Base-by-base conservation (phyloP, 37 sponge, comb jelly and placozoan species). In the Spongilla lacustris region DNA sequence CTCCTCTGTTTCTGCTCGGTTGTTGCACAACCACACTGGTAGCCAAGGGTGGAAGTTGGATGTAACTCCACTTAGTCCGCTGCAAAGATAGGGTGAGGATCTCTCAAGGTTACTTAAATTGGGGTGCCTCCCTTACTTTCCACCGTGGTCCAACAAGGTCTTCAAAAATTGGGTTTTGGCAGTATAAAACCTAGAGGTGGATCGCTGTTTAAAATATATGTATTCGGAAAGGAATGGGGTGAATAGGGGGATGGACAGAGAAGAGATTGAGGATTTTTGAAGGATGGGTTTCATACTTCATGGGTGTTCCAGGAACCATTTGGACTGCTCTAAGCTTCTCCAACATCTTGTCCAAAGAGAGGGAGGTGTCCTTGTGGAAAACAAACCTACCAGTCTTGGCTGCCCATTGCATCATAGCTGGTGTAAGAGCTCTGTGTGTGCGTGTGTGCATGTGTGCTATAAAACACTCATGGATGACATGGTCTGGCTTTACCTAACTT, bases 51-150 rank as follows among this genome's bases (percentile, higher is more conserved):
- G 90, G 90, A 94, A 97, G 86, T 94, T 97, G 28, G 89, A 68
- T 25, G 87, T 83, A 11, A 97, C 88, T 17, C 97, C 97, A 88
- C 95, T 92, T 81, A 90, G 95, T 2, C 97, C 97, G 87, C 93
- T 93, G 78, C 19, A 87, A 4, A 76, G 26, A n/a, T 14, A 30
- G 33, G 69, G 21, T 14, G n/a, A 24, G 36, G 19, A 17, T 25
- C 36, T 4, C 46, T 37, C 23, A n/a, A n/a, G 73, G 31, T 32
- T 0, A 32, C 75, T 22, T 27, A 23, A 14, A 14, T 69, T 26
- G 31, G 0, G 21, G 76, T 70, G 66, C 25, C n/a, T n/a, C n/a
- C 66, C 95, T 88, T 50, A 94, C 91, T 89, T 85, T 67, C 93
- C 95, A 34, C 95, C 93, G n/a, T 81, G 31, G 34, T 89, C 91